Conservation (phyloP, 2,888 invertebrate species). For the Tachystola acroxantha region DNA sequence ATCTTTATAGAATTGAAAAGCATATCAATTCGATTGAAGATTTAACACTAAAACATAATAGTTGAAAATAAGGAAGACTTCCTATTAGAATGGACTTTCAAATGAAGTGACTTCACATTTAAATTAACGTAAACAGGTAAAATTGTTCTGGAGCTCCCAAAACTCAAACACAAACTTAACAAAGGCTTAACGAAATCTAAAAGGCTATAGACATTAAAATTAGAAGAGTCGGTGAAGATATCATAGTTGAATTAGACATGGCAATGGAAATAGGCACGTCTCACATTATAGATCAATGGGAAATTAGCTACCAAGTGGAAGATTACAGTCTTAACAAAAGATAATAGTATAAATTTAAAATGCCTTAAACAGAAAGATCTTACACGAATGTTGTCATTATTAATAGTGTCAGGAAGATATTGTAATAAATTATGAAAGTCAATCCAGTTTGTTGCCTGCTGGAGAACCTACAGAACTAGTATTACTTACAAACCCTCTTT, state of each 20-base stretch:
- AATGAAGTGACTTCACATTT: too few species aligned
- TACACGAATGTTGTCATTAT: conserved; percentile 20
- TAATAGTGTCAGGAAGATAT: conserved; percentile 18
- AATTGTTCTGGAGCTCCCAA: conserved; percentile 43
- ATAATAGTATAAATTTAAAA: conserved; percentile 39
- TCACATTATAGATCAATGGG: conserved; percentile 34
- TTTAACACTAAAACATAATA: too few species aligned
- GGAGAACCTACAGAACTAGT: neutral
- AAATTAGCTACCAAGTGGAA: conserved; percentile 32
- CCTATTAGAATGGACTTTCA: too few species aligned
- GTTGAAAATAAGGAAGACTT: too few species aligned
- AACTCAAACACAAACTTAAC: conserved; percentile 47
- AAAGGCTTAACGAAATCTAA: conserved; percentile 43
- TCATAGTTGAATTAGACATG: conserved; percentile 26
- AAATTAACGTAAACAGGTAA: too few species aligned
- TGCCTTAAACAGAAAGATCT: conserved; percentile 35
- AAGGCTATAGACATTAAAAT: conserved; percentile 33
- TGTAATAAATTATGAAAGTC: conserved; percentile 20
- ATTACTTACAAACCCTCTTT: neutral
- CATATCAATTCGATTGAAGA: too few species aligned
- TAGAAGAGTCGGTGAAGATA: conserved; percentile 24
- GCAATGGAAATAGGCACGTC: conserved; percentile 32
- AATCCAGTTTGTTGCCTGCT: conserved; percentile 28
- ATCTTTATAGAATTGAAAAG: too few species aligned
- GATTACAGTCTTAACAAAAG: conserved; percentile 50